A percentile compares a stretch with the other conserved stretches of the same genome.
These are phyloP conservation scores for Helicoverpa armigera DNA, from an alignment of 1,140 invertebrate genomes.

Conservation along the genomic window DNA sequence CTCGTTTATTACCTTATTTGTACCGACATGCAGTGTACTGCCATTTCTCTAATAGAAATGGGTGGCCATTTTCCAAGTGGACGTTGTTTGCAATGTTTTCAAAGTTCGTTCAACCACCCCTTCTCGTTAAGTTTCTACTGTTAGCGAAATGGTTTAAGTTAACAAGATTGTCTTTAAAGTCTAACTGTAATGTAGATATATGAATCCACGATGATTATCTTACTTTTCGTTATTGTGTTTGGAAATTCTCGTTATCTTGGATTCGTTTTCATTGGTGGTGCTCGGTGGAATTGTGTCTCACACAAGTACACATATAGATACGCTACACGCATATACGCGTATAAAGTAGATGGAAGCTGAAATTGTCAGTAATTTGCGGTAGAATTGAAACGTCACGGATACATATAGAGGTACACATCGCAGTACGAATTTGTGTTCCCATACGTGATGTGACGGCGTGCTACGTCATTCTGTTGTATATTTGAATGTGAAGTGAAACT, in stretches of 20 bases:
- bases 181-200: constrained; percentile 32
- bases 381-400: constrained; percentile 10
- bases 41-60: constrained; percentile 39
- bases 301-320: neutral
- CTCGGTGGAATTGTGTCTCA: neutral
- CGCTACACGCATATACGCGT: too few relatives aligned
- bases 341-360: neutral
- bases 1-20: constrained; percentile 54
- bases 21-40: constrained; percentile 36
- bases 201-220: constrained; percentile 11
- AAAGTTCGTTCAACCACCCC: constrained; percentile 34
- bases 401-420: neutral
- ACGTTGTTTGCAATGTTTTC: constrained; percentile 43
- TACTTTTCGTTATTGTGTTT: constrained; percentile 35
- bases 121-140: constrained; percentile 9
- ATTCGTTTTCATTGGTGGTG: constrained; percentile 6
- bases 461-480: constrained; percentile 16
- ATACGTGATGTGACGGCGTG: constrained; percentile 5
- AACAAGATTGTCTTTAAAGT: constrained; percentile 39
- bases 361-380: constrained; percentile 36
- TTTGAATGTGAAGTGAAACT: constrained; percentile 34
- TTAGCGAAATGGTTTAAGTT: constrained; percentile 45
- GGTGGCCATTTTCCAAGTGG: constrained; percentile 31
- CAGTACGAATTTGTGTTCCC: constrained; percentile 1
- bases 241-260: constrained; percentile 7